Conservation (phyloP, 1,140 invertebrate genomes). For the Paraescarpia echinospica region DNA sequence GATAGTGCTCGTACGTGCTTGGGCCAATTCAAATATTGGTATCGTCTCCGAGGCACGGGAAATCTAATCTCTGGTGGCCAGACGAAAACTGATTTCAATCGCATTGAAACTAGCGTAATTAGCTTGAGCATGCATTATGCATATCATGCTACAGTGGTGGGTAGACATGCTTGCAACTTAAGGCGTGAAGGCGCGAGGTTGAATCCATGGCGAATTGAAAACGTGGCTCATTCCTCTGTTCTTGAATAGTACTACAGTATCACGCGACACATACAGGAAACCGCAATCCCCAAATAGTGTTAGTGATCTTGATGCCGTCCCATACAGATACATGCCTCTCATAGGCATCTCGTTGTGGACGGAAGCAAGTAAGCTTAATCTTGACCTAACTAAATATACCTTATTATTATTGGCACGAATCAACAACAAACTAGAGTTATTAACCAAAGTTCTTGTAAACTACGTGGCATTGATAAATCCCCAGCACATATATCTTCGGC, state of each 20-base stretch:
- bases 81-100: not conserved
- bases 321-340: not conserved
- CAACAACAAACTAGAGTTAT: too few relatives aligned
- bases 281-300: not conserved
- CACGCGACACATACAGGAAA: not conserved
- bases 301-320: not conserved
- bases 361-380: too few relatives aligned
- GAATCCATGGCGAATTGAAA: not conserved
- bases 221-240: not conserved
- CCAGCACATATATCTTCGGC: too few relatives aligned
- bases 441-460: too few relatives aligned
- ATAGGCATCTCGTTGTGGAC: too few relatives aligned
- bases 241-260: not conserved
- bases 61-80: not conserved
- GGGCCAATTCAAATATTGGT: not conserved
- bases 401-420: too few relatives aligned
- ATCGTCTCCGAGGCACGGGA: not conserved
- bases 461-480: too few relatives aligned
- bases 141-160: not conserved
- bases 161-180: not conserved
- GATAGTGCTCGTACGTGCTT: not conserved
- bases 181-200: not conserved
- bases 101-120: not conserved
- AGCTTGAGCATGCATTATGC: not conserved
- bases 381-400: too few relatives aligned